Base-by-base conservation (phyloP, 2,888 invertebrate species). In the Coleophora flavipennella region DNA sequence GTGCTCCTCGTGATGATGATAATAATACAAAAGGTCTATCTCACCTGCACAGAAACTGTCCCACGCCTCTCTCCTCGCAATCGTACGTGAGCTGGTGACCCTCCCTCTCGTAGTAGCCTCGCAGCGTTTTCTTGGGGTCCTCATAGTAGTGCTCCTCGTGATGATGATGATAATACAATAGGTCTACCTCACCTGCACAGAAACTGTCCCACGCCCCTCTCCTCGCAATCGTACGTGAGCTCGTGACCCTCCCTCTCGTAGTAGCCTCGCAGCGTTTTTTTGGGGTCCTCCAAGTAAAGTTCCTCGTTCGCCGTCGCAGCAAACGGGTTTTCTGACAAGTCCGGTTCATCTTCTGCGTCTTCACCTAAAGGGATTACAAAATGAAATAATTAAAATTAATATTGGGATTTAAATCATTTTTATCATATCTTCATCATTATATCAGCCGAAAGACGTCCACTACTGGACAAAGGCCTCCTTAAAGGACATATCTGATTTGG, bases 61-160 rank as follows among this genome's bases (percentile, higher is more conserved):
- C 96, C 13, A 89, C 87, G 0, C 94, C 93, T 52, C 92, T 90
- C 59, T 98, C 97, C 49, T 92, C 91, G 31, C 95, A 93, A 53
- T 95, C 89, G 62, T 97, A 98, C 34, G 91, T 91, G 28, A 96
- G 81, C 44, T 95, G 93, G 36, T 91, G 88, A 0, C 97, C 90
- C 75, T 99, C 98, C 40, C 98, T 86, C 67, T 99, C 99, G 71
- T 95, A 98, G 87, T 94, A 99, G 0, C 96, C 95, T 36, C 95
- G 86, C 11, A 99, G 73, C 0, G 97, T 95, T 69, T 97, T 97
- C 75, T 98, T 97, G 0, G 99, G 99, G 74, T 99, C 98, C 38
- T 95, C 92, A 28, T 96, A 77, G 68, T 96, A 97, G 12, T 97
- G 71, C 47, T 96, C 95, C 67, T 98, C 97, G 64, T 96, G n/a